phyloP scores from a whole-genome alignment of 1,140 invertebrate species.

The Listronotus bonariensis region DNA sequence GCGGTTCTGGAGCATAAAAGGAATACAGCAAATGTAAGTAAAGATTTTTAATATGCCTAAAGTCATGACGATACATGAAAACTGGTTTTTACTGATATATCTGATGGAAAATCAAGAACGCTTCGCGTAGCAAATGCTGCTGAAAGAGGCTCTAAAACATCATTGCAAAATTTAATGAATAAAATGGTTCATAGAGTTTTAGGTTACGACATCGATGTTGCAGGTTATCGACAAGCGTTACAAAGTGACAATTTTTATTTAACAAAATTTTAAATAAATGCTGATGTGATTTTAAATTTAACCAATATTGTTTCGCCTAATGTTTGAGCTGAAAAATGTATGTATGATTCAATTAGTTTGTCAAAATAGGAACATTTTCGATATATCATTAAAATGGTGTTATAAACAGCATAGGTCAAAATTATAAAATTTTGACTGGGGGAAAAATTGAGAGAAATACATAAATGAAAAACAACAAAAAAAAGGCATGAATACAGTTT shows the following conservation, averaged over 20 bases:
- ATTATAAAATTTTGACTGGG: too few species aligned
- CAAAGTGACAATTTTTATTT: constrained; percentile 10
- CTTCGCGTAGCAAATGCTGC: constrained; percentile 9
- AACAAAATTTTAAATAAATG: background rate
- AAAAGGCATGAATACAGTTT: too few species aligned
- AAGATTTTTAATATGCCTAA: constrained; percentile 15
- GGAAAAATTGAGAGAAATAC: too few species aligned
- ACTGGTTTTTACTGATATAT: constrained; percentile 1
- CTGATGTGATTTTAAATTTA: background rate
- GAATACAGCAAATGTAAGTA: too few species aligned
- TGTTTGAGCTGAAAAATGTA: background rate
- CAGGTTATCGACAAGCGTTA: constrained; percentile 1
- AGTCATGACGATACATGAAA: constrained; percentile 11
- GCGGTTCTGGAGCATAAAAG: too few species aligned
- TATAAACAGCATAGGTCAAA: too few species aligned
- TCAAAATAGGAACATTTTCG: too few species aligned
- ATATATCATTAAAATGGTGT: too few species aligned
- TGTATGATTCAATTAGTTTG: constrained; percentile 19
- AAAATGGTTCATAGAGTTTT: background rate
- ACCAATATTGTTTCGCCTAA: constrained; percentile 1
- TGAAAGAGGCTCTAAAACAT: background rate
- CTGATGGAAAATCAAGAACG: constrained; percentile 6
- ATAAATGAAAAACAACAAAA: too few species aligned
- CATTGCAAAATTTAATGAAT: constrained; percentile 9
- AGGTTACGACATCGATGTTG: constrained; percentile 5